A percentile compares a stretch with the other conserved stretches of the same genome.
Conservation (phyloP, 2,797 vertebrate species). For the Rhodeus uyekii region DNA sequence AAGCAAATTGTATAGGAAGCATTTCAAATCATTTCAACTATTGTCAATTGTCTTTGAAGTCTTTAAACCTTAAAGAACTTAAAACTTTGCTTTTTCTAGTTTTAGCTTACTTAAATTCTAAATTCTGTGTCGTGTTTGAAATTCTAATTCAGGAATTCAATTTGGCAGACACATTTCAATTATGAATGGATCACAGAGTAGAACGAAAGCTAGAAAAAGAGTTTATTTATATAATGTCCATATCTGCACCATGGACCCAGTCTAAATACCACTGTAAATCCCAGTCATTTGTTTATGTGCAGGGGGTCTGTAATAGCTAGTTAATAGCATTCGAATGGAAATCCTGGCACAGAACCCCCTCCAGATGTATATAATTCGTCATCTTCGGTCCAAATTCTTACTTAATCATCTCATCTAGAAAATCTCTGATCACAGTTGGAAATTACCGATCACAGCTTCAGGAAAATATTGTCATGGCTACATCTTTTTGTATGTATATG, state of each 20-base stretch:
- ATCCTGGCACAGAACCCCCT: neutral
- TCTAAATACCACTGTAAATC: slow-evolving; percentile 42
- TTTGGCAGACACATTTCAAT: neutral
- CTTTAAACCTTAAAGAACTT: neutral
- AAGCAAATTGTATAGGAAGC: neutral
- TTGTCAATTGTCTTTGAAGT: neutral
- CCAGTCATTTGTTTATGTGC: neutral
- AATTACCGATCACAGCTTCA: neutral
- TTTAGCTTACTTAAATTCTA: neutral
- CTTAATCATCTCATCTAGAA: neutral
- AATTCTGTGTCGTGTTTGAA: neutral
- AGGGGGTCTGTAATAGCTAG: neutral
- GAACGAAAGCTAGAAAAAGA: neutral
- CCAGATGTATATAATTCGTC: neutral
- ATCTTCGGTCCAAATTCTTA: neutral
- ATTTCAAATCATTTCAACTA: neutral
- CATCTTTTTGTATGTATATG: neutral
- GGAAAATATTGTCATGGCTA: slow-evolving; percentile 6
- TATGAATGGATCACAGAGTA: neutral
- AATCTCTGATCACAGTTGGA: slow-evolving; percentile 11
- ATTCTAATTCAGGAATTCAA: neutral
- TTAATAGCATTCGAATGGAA: neutral
- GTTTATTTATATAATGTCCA: slow-evolving; percentile 20
- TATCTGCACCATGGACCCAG: slow-evolving; percentile 32
- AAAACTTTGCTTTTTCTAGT: neutral